A percentile compares a stretch with the other conserved stretches of the same genome.
These are phyloP conservation scores for Toxotes jaculatrix DNA, from an alignment of 2,113 vertebrate genomes.

Conservation along the genomic window DNA sequence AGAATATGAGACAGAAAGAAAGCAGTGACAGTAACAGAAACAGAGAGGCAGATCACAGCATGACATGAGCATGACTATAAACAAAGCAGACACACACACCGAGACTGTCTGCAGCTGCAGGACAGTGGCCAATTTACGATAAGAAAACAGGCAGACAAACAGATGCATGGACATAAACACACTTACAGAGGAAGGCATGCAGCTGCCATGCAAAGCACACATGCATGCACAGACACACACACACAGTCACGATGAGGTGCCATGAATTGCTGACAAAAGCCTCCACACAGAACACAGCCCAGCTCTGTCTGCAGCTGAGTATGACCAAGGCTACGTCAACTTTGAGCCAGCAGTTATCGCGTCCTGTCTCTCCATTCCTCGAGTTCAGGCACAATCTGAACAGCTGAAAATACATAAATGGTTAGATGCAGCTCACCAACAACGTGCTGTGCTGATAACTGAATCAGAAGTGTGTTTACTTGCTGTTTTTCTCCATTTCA, in stretches of 20 bases:
- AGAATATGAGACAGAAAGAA: not conserved
- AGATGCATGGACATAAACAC: not conserved
- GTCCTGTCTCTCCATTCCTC: not conserved
- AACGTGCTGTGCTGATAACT: not conserved
- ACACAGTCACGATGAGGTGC: slow-evolving; percentile 12
- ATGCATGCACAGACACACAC: not conserved
- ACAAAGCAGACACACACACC: slow-evolving; percentile 34
- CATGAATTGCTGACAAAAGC: slow-evolving; percentile 48
- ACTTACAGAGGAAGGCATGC: not conserved
- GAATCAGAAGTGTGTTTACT: slow-evolving; percentile 3
- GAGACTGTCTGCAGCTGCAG: slow-evolving; percentile 21
- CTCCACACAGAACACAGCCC: slow-evolving; percentile 15
- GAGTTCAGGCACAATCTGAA: not conserved
- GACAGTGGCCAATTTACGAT: slow-evolving; percentile 50
- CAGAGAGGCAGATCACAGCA: not conserved
- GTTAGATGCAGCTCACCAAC: too few relatives aligned
- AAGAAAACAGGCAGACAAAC: not conserved
- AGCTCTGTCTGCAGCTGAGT: slow-evolving; percentile 43
- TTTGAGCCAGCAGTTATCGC: not conserved
- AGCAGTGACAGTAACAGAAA: slow-evolving; percentile 15
- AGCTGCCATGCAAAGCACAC: slow-evolving; percentile 5
- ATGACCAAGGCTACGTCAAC: slow-evolving; percentile 19
- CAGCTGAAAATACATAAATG: slow-evolving; percentile 6
- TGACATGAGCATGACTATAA: slow-evolving; percentile 20
- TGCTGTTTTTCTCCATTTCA: not conserved